Conservation (phyloP, 2,888 invertebrate genomes). For the Serrognathus titanus region DNA sequence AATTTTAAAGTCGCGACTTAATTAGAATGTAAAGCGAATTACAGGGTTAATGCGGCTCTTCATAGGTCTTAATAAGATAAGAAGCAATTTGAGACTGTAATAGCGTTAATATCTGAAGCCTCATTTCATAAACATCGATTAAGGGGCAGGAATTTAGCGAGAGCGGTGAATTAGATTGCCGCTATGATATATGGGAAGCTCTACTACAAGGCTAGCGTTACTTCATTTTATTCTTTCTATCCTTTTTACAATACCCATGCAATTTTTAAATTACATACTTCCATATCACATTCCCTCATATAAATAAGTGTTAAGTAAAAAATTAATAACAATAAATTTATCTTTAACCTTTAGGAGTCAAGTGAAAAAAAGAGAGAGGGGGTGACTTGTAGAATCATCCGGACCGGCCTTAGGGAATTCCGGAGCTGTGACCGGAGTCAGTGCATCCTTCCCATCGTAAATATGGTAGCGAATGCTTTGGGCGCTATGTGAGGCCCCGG, state of each 20-base stretch:
- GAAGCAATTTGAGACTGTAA: conserved; percentile 50
- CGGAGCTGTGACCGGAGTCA: conserved; percentile 39
- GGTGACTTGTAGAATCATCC: conserved; percentile 25
- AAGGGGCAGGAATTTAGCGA: conserved; percentile 34
- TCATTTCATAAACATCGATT: conserved; percentile 51
- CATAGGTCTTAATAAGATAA: conserved; percentile 48
- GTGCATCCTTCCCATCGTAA: conserved; percentile 42
- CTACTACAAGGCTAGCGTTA: too few relatives aligned
- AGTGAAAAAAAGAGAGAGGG: background rate
- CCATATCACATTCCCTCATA: too few relatives aligned
- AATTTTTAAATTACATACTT: too few relatives aligned
- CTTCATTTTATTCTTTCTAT: too few relatives aligned
- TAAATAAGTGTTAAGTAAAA: too few relatives aligned
- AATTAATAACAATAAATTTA: too few relatives aligned
- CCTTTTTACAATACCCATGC: too few relatives aligned
- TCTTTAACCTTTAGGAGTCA: background rate
- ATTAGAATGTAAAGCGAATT: conserved; percentile 47
- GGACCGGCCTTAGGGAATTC: conserved; percentile 33
- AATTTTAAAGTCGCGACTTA: conserved; percentile 41
- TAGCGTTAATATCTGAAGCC: conserved; percentile 47
- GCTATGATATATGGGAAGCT: conserved; percentile 2
- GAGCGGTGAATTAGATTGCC: conserved; percentile 17
- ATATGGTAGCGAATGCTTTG: conserved; percentile 30
- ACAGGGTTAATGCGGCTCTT: conserved; percentile 48
- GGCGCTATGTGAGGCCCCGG: conserved; percentile 13